phyloP scores from a whole-genome alignment of 64 coral and sea anemone genomes.

The Orbicella faveolata region DNA sequence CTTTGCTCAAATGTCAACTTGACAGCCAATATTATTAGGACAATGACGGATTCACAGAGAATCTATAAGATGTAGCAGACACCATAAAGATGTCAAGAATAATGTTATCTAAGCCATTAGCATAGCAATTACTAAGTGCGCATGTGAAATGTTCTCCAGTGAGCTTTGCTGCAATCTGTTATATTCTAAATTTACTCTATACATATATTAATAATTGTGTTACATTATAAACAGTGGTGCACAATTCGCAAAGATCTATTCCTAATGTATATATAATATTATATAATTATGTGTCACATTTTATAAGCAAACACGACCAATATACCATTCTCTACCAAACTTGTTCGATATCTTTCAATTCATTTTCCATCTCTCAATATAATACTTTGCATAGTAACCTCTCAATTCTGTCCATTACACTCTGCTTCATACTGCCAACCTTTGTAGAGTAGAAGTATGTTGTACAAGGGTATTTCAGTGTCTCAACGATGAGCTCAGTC shows the following conservation, averaged over 20 bases:
- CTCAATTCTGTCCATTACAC: neutral
- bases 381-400: neutral
- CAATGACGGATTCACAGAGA: neutral
- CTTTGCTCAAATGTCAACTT: constrained; percentile 7
- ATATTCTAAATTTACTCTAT: neutral
- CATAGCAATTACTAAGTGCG: neutral
- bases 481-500: neutral
- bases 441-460: neutral
- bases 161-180: neutral
- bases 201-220: neutral
- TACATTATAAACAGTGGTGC: neutral
- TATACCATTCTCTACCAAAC: neutral
- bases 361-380: neutral
- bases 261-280: neutral
- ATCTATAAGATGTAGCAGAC: neutral
- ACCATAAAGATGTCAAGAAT: neutral
- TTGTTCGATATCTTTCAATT: neutral
- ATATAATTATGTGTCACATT: neutral
- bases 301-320: neutral
- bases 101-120: neutral
- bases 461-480: neutral
- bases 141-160: neutral
- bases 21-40: neutral
- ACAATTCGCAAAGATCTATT: neutral
- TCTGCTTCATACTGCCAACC: neutral